Evolutionary conservation across 2,888 invertebrate species (phyloP).

Genomic region (Rhogogaster chlorosoma): DNA sequence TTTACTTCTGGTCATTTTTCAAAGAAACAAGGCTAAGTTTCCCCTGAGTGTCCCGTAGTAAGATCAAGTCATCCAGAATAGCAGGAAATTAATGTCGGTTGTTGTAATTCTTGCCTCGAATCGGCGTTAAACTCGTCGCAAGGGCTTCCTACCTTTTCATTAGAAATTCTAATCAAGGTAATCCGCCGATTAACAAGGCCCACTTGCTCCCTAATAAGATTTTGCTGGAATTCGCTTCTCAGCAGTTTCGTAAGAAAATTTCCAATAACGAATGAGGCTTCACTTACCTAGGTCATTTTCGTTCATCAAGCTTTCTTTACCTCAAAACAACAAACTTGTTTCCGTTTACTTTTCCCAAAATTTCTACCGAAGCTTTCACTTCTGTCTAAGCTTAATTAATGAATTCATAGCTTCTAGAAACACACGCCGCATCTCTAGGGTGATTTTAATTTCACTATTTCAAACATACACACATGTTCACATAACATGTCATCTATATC

Average conservation of each 20-base stretch:
- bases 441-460: not conserved
- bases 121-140: conserved; percentile 25
- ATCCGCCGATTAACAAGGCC: not conserved
- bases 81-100: not conserved
- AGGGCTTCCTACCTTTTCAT: conserved; percentile 26
- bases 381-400: not conserved
- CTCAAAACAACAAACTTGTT: not conserved
- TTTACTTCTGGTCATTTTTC: not conserved
- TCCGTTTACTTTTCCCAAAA: conserved; percentile 9
- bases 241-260: conserved; percentile 10
- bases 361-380: not conserved
- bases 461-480: not conserved
- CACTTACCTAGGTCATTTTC: not conserved
- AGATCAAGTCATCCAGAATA: not conserved
- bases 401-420: not conserved
- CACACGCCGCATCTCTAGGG: not conserved
- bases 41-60: not conserved
- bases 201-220: conserved; percentile 30
- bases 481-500: not conserved
- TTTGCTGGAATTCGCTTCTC: not conserved
- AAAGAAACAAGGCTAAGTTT: not conserved
- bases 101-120: conserved; percentile 22
- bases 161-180: conserved; percentile 34
- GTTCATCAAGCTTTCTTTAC: conserved; percentile 7
- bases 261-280: conserved; percentile 27